Conservation (phyloP, 1,140 invertebrate genomes). For the Drosophila littoralis region DNA sequence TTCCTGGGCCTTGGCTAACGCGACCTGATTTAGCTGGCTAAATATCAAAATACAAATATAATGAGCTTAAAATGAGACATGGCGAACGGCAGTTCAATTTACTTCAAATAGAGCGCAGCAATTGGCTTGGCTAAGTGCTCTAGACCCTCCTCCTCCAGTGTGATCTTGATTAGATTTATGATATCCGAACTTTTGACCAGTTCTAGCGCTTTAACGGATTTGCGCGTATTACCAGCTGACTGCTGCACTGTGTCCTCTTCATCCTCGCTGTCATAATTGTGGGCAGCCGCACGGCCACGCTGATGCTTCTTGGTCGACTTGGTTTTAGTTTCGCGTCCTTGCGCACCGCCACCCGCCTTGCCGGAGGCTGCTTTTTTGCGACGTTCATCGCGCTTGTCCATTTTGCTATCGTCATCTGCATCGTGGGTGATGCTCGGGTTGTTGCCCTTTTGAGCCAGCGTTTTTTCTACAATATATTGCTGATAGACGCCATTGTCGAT, state of each 20-base stretch:
- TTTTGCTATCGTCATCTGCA: slow-evolving; percentile 85
- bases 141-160: slow-evolving; percentile 88
- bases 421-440: slow-evolving; percentile 49
- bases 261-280: slow-evolving; percentile 88
- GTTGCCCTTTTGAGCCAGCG: slow-evolving; percentile 84
- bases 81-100: background rate
- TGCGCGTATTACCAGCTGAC: slow-evolving; percentile 28
- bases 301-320: slow-evolving; percentile 94
- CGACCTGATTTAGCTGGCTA: slow-evolving; percentile 85
- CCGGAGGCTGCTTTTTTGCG: slow-evolving; percentile 94
- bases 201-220: slow-evolving; percentile 58
- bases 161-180: slow-evolving; percentile 87
- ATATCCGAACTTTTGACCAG: slow-evolving; percentile 88
- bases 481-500: slow-evolving; percentile 89
- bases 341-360: slow-evolving; percentile 94
- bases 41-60: background rate
- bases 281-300: slow-evolving; percentile 85
- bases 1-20: slow-evolving; percentile 87
- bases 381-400: slow-evolving; percentile 93
- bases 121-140: slow-evolving; percentile 87
- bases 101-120: slow-evolving; percentile 86
- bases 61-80: slow-evolving; percentile 19
- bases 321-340: slow-evolving; percentile 97
- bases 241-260: slow-evolving; percentile 68
- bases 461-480: slow-evolving; percentile 87